Evolutionary conservation across 2,113 vertebrate genomes (phyloP).

Genomic region (Mastomys coucha): DNA sequence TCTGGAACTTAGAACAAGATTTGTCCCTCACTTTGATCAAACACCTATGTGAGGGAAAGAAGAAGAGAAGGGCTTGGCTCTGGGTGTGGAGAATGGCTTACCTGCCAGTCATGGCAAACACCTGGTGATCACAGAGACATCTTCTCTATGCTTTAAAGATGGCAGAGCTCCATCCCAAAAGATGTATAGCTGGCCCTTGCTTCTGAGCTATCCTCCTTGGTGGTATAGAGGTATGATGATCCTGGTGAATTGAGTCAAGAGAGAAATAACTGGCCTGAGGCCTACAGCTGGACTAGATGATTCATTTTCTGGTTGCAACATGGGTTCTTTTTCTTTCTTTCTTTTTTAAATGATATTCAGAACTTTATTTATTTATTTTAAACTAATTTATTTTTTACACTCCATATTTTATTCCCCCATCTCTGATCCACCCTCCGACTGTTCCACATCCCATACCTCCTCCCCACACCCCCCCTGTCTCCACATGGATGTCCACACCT

Average conservation of each 20-base stretch:
- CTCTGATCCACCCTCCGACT: too few species aligned
- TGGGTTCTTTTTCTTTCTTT: background rate
- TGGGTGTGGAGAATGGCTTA: background rate
- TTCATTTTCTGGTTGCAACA: slow-evolving; percentile 1
- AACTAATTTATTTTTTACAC: too few species aligned
- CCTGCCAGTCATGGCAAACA: background rate
- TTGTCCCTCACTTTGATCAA: background rate
- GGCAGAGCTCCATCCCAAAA: background rate
- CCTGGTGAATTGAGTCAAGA: background rate
- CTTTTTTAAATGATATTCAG: too few species aligned
- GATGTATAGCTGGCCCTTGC: background rate
- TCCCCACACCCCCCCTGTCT: too few species aligned
- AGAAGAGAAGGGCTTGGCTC: background rate
- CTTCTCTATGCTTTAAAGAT: slow-evolving; percentile 20
- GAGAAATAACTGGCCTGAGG: background rate
- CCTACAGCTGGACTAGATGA: background rate
- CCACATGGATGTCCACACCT: too few species aligned
- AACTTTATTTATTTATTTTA: too few species aligned
- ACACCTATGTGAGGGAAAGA: background rate
- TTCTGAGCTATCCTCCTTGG: background rate
- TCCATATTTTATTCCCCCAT: too few species aligned
- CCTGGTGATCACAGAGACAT: background rate
- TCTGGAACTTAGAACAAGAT: background rate
- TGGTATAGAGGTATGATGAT: background rate
- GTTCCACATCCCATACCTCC: too few species aligned